phyloP scores from a whole-genome alignment of 2,797 vertebrate species.

The Sebastes iracundus region DNA sequence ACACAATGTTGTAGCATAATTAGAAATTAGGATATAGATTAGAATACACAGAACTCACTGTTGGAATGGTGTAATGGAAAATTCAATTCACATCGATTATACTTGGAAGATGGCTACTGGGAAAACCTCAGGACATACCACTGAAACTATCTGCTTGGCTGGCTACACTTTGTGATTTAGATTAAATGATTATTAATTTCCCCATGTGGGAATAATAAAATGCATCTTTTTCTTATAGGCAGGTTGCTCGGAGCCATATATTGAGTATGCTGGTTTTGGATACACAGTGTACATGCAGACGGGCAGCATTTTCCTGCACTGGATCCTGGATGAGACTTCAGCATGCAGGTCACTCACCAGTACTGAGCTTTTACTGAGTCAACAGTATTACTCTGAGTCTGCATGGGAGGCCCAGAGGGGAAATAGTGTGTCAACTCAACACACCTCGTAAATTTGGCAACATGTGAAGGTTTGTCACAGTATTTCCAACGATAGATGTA shows the following conservation, averaged over 20 bases:
- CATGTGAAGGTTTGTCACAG: conserved; percentile 5
- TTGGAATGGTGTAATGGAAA: background rate
- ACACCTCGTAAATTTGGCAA: conserved; percentile 1
- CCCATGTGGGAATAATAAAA: background rate
- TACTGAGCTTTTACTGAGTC: background rate
- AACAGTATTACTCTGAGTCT: conserved; percentile 10
- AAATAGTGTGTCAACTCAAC: conserved; percentile 12
- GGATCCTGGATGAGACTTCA: conserved; percentile 1
- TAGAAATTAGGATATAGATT: background rate
- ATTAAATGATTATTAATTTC: background rate
- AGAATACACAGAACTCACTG: background rate
- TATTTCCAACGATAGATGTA: background rate
- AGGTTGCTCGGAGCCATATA: background rate
- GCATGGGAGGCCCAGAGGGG: background rate
- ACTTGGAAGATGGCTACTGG: background rate
- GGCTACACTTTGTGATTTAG: background rate
- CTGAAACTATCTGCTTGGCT: no score
- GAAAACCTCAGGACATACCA: background rate
- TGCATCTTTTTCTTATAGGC: background rate
- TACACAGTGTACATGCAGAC: background rate
- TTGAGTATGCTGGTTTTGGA: background rate
- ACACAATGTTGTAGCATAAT: background rate
- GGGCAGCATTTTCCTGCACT: background rate
- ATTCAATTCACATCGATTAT: background rate
- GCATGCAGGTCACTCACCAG: background rate